Base-by-base conservation (phyloP, 2,797 vertebrate species). In the Myotis vivesi region DNA sequence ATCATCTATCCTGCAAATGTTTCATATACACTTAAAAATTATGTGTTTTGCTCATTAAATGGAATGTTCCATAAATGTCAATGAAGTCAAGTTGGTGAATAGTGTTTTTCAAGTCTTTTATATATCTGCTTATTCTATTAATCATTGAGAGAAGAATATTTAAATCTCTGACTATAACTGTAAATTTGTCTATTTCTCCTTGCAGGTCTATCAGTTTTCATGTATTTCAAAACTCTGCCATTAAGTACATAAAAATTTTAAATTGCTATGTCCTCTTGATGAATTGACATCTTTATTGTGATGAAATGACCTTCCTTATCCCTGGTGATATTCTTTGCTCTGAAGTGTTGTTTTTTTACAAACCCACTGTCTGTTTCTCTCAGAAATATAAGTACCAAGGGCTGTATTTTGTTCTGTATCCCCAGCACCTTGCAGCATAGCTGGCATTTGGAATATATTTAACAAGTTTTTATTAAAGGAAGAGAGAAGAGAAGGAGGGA, bases 261-360 rank as follows among this genome's bases (percentile, higher is more conserved):
- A 25, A 77, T 36, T 77, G 0, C 49, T 87, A 87, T 46, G 28
- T 82, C 5, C 28, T 83, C 44, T 19, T 79, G 23, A 84, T 53
- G 36, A 89, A 92, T 8, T 79, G 30, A 55, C 33, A 30, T 41
- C 41, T 71, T 79, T 53, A 73, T 68, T 51, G 66, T 68, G 20
- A 57, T 80, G 30, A 85, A 86, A 79, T 87, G 33, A 82, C 22
- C 23, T 8, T 85, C 23, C 79, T 90, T 88, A 94, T 72, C 30
- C 17, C 44, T 92, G 68, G 30, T 25, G 44, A 94, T 73, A 93
- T 53, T 83, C 23, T 83, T 93, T 73, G 91, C 57, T 80, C 30
- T 75, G 41, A 94, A 76, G 85, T 89, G 49, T 59, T 83, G 28
- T 51, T 83, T 96, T 96, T 77, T 83, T 80, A 88, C 55, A 51